Conservation (phyloP, 2,888 invertebrate genomes). For the Thera obeliscata region DNA sequence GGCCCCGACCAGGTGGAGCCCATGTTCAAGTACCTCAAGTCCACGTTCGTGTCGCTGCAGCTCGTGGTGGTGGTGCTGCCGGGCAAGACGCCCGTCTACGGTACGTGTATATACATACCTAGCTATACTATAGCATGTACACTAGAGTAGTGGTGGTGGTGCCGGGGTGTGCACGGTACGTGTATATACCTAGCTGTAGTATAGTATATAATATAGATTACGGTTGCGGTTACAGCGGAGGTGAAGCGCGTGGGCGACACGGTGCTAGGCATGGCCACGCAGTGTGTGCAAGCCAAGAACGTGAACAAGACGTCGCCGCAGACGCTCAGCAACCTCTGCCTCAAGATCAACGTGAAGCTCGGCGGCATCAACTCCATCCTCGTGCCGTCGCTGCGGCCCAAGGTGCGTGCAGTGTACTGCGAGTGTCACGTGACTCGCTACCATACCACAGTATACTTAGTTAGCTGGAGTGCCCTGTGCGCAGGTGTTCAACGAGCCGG, state of each 20-base stretch:
- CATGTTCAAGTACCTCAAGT: conserved; percentile 99
- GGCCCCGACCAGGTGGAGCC: conserved; percentile 99
- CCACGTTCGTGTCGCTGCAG: conserved; percentile 97
- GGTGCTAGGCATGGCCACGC: conserved; percentile 99
- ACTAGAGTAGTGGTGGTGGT: too few species aligned
- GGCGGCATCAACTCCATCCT: conserved; percentile 99
- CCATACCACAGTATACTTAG: too few species aligned
- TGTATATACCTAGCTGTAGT: too few species aligned
- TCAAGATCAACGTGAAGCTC: conserved; percentile 99
- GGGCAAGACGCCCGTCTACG: conserved; percentile 99
- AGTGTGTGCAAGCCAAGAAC: conserved; percentile 99
- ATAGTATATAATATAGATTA: too few species aligned
- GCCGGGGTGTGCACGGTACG: too few species aligned
- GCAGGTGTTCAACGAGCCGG: too few species aligned
- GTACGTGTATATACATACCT: too few species aligned
- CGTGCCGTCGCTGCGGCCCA: conserved; percentile 97
- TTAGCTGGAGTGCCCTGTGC: too few species aligned
- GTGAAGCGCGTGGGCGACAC: conserved; percentile 99
- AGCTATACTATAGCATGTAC: too few species aligned
- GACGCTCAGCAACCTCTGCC: conserved; percentile 98
- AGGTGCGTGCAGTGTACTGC: conserved; percentile 85
- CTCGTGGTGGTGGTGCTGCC: conserved; percentile 98
- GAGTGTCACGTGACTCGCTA: too few species aligned
- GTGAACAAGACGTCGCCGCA: conserved; percentile 99
- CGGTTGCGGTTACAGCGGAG: conserved; percentile 89